These are phyloP conservation scores for Lepisosteus oculatus DNA, from an alignment of 2,113 vertebrate genomes.

Conservation along the genomic window DNA sequence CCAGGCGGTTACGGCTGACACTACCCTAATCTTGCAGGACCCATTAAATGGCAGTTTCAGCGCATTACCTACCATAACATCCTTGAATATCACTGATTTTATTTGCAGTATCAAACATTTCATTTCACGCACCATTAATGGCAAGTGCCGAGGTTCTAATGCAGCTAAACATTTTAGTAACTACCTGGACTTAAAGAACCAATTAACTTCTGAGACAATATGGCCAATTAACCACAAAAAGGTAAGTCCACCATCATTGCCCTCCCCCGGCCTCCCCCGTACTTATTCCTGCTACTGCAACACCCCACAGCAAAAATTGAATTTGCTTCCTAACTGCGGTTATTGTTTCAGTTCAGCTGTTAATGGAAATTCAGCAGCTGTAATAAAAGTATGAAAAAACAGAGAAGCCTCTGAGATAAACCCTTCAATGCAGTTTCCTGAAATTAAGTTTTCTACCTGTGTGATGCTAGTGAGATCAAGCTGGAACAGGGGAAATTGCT, in stretches of 20 bases:
- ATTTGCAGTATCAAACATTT: slow-evolving; percentile 99
- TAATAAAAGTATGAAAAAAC: slow-evolving; percentile 62
- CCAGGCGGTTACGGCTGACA: slow-evolving; percentile 98
- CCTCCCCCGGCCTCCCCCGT: slow-evolving; percentile 36
- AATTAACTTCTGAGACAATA: slow-evolving; percentile 99
- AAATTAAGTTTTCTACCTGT: neutral
- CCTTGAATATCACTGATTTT: slow-evolving; percentile 99
- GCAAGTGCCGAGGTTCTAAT: slow-evolving; percentile 98
- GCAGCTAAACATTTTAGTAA: slow-evolving; percentile 99
- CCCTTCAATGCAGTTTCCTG: neutral
- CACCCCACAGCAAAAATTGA: slow-evolving; percentile 85
- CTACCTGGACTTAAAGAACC: slow-evolving; percentile 99
- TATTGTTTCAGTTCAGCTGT: slow-evolving; percentile 64
- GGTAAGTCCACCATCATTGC: slow-evolving; percentile 81
- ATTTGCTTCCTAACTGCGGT: slow-evolving; percentile 77
- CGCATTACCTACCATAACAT: slow-evolving; percentile 99
- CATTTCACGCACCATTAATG: slow-evolving; percentile 99
- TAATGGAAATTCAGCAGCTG: slow-evolving; percentile 72
- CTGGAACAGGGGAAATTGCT: neutral
- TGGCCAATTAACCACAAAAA: slow-evolving; percentile 99
- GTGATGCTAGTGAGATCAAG: neutral
- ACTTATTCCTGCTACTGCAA: slow-evolving; percentile 58
- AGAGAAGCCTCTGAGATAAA: neutral
- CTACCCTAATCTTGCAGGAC: slow-evolving; percentile 99
- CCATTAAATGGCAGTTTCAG: slow-evolving; percentile 99